Conservation (phyloP, 2,888 invertebrate species). For the Lycaena phlaeas region DNA sequence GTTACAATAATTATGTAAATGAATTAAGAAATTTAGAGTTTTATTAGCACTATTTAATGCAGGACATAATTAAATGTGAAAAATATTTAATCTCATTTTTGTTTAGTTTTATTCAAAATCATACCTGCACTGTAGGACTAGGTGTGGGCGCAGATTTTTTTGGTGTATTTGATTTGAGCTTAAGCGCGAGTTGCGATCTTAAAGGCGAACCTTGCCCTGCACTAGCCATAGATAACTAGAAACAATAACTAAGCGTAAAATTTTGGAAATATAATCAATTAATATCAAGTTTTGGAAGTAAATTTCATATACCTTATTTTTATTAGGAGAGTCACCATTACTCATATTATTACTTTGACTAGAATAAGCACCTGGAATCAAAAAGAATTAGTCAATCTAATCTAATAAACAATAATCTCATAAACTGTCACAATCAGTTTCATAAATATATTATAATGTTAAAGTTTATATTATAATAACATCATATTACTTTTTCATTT, state of each 20-base stretch:
- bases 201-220: slow-evolving; percentile 83
- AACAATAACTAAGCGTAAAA: slow-evolving; percentile 22
- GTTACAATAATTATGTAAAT: too few species aligned
- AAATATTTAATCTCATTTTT: background rate
- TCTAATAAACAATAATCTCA: background rate
- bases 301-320: slow-evolving; percentile 65
- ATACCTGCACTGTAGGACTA: slow-evolving; percentile 64
- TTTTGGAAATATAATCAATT: too few species aligned
- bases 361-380: slow-evolving; percentile 41
- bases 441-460: too few species aligned
- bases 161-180: slow-evolving; percentile 75
- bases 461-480: too few species aligned
- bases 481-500: too few species aligned
- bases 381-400: too few species aligned
- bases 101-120: background rate
- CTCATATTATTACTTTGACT: slow-evolving; percentile 54
- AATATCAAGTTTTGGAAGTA: too few species aligned
- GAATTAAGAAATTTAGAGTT: too few species aligned
- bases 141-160: slow-evolving; percentile 56
- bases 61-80: background rate
- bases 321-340: slow-evolving; percentile 61
- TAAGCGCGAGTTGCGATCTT: slow-evolving; percentile 79
- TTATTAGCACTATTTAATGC: too few species aligned
- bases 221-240: slow-evolving; percentile 61
- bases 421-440: too few species aligned